These are phyloP conservation scores for Cremastinae sp. DNA, from an alignment of 2,888 invertebrate species.

Conservation along the genomic window DNA sequence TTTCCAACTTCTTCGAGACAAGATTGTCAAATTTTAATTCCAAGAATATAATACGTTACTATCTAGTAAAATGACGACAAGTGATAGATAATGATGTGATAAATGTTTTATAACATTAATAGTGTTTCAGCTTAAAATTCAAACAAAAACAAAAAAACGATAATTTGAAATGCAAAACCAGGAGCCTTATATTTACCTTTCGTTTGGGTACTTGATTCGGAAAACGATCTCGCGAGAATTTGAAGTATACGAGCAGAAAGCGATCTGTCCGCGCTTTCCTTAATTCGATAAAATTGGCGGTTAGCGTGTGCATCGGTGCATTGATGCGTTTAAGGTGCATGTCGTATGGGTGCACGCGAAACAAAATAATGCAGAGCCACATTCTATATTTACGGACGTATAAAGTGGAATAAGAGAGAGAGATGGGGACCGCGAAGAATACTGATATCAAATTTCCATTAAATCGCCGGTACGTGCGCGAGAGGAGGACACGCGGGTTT, in stretches of 20 bases:
- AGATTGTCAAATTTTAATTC: no score
- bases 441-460: not conserved
- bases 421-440: not conserved
- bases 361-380: not conserved
- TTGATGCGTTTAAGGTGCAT: conserved; percentile 41
- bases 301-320: conserved; percentile 57
- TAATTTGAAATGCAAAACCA: no score
- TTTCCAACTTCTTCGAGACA: no score
- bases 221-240: conserved; percentile 3
- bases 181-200: conserved; percentile 2
- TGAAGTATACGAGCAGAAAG: conserved; percentile 26
- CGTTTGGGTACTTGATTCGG: not conserved
- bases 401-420: not conserved
- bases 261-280: conserved; percentile 57
- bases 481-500: not conserved
- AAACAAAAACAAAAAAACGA: no score
- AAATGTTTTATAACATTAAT: no score
- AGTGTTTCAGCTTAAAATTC: no score
- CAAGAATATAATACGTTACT: no score
- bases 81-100: no score
- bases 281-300: conserved; percentile 50
- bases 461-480: not conserved
- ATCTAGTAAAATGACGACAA: no score
- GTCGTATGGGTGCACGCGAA: not conserved
- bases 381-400: no score